Evolutionary conservation across 2,113 vertebrate genomes (phyloP).

Genomic region (Cottus gobio): DNA sequence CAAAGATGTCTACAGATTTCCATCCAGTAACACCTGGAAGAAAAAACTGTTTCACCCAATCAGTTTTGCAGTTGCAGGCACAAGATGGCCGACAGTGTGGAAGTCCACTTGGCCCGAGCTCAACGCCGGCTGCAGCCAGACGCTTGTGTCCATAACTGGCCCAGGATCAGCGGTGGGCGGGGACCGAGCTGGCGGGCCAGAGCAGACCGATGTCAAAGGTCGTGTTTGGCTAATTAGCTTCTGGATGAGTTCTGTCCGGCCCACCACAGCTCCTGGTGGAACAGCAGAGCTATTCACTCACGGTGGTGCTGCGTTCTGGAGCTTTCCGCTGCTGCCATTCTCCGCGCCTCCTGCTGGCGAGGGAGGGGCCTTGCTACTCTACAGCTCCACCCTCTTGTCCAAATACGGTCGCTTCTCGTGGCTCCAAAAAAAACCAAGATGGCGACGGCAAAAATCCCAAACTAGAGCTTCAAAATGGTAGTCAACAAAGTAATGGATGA

Average conservation of each 20-base stretch:
- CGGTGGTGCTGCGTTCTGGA: no score
- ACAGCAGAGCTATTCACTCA: conserved; percentile 15
- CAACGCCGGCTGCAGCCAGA: conserved; percentile 10
- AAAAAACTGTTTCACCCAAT: no score
- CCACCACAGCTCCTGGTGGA: conserved; percentile 20
- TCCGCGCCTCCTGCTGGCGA: no score
- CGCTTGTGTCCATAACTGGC: conserved; percentile 33
- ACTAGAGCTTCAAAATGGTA: background rate
- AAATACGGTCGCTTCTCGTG: background rate
- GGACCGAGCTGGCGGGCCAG: conserved; percentile 4
- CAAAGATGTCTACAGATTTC: background rate
- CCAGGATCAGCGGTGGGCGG: conserved; percentile 15
- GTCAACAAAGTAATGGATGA: background rate
- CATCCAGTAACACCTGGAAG: background rate
- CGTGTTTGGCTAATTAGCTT: conserved; percentile 52
- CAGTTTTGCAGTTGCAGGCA: no score
- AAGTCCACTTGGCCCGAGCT: conserved; percentile 7
- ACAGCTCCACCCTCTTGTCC: background rate
- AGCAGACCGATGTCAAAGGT: conserved; percentile 48
- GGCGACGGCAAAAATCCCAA: background rate
- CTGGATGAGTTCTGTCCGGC: conserved; percentile 13
- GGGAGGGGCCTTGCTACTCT: background rate
- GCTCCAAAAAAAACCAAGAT: background rate
- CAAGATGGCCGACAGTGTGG: conserved; percentile 27
- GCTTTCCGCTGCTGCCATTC: no score